Percentiles rank a stretch among this genome's conserved stretches.
phyloP scores from a whole-genome alignment of 2,797 vertebrate species.

The Lerista edwardsae region DNA sequence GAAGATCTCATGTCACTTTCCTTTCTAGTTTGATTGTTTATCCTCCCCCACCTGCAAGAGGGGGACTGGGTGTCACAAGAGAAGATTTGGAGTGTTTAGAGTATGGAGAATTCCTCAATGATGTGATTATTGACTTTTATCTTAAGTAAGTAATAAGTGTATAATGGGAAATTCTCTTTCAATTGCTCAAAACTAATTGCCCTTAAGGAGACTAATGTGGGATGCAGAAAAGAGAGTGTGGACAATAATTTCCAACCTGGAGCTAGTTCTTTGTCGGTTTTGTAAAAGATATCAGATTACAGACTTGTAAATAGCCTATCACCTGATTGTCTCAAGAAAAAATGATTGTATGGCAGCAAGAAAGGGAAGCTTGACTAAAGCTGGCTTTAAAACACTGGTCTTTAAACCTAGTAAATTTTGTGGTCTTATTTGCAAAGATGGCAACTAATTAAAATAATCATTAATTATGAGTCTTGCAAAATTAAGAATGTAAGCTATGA shows the following conservation, averaged over 20 bases:
- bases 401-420: not conserved
- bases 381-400: not conserved
- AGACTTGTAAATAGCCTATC: not conserved
- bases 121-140: constrained; percentile 98
- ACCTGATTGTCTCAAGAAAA: not conserved
- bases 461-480: not conserved
- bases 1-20: constrained; percentile 4
- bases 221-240: not conserved
- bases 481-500: not conserved
- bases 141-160: constrained; percentile 88
- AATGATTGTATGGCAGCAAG: not conserved
- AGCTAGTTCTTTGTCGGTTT: not conserved
- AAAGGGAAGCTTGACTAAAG: not conserved
- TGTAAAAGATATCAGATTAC: not conserved
- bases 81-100: constrained; percentile 92
- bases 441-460: too few relatives aligned
- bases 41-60: constrained; percentile 88
- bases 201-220: not conserved
- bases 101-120: constrained; percentile 91
- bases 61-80: constrained; percentile 88
- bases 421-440: not conserved
- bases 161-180: not conserved
- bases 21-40: constrained; percentile 91
- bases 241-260: not conserved
- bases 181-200: not conserved